Base-by-base conservation (phyloP, 2,797 vertebrate genomes). In the Melanotaenia parkinsoni region DNA sequence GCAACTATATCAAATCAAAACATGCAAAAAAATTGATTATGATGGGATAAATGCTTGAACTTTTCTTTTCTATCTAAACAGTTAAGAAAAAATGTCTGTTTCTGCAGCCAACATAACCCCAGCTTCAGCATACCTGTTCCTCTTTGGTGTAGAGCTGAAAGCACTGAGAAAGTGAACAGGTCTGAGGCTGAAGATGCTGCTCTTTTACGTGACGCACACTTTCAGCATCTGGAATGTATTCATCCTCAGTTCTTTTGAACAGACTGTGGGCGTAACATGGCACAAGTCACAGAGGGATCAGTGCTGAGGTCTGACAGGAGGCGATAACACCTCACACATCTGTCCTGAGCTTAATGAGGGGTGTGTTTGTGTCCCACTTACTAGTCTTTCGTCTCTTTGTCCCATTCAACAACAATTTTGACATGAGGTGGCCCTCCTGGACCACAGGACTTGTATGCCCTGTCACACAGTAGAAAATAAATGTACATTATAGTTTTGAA, bases 101-200 rank as follows among this genome's bases (percentile, higher is more conserved):
- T 28, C 18, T 63, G 40, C 40, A 63, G 26, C 26, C 18, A 4
- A 6, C 16, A 45, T 30, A 14, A 40, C 5, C 12, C 4, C 43
- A 10, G 28, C 20, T 6, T n/a, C 56, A 5, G n/a, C 59, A 0
- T 84, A 98, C 98, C 97, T 98, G 97, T 53, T 99, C 98, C 94
- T 99, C 98, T 97, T 99, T 99, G 96, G 98, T 99, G 95, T 99
- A 99, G 69, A 99, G 96, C 81, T 99, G 98, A 93, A 99, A 99
- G 92, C 98, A 99, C 92, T 99, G 98, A 72, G 98, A 95, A 11
- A 99, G 95, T 32, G 97, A 96, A 93, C 98, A 99, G 72, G 92
- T 96, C 91, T 98, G 98, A 72, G 98, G 98, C 91, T 99, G 97
- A 67, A 97, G 96, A 87, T 99, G 98, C 66, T 95, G 96, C 88